These are phyloP conservation scores for Zaprionus ghesquierei DNA, from an alignment of 1,140 invertebrate genomes.

Conservation along the genomic window DNA sequence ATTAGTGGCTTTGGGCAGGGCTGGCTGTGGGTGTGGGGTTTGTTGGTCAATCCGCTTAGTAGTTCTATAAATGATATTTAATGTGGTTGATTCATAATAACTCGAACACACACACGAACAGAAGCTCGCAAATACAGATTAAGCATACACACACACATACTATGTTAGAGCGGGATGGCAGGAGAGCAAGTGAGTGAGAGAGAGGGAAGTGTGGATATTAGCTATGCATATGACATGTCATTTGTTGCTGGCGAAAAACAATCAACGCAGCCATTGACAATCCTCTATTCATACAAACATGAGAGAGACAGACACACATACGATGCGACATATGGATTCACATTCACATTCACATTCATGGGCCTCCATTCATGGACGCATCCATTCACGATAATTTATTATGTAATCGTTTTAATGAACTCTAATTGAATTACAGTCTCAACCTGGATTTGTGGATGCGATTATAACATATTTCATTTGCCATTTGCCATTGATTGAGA, in stretches of 20 bases:
- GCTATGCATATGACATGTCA: constrained; percentile 13
- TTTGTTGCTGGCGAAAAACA: constrained; percentile 11
- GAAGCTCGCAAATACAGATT: constrained; percentile 29
- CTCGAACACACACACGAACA: not conserved
- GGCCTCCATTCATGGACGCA: constrained; percentile 23
- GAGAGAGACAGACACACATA: not conserved
- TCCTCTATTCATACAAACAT: not conserved
- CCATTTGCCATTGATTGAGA: not conserved
- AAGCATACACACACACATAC: constrained; percentile 3
- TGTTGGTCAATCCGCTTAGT: constrained; percentile 23
- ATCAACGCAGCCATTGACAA: constrained; percentile 24
- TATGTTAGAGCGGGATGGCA: not conserved
- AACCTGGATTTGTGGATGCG: constrained; percentile 34
- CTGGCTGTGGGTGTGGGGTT: not conserved
- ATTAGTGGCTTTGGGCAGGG: not conserved
- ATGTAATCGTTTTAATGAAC: constrained; percentile 71
- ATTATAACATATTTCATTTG: constrained; percentile 35
- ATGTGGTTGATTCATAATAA: constrained; percentile 33
- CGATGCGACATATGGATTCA: not conserved
- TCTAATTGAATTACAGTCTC: constrained; percentile 59
- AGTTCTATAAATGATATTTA: constrained; percentile 29
- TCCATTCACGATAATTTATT: constrained; percentile 61
- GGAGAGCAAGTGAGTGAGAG: not conserved
- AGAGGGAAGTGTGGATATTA: not conserved
- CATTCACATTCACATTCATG: not conserved